Conservation (phyloP, 2,113 vertebrate species). For the Herpetotheres cachinnans region DNA sequence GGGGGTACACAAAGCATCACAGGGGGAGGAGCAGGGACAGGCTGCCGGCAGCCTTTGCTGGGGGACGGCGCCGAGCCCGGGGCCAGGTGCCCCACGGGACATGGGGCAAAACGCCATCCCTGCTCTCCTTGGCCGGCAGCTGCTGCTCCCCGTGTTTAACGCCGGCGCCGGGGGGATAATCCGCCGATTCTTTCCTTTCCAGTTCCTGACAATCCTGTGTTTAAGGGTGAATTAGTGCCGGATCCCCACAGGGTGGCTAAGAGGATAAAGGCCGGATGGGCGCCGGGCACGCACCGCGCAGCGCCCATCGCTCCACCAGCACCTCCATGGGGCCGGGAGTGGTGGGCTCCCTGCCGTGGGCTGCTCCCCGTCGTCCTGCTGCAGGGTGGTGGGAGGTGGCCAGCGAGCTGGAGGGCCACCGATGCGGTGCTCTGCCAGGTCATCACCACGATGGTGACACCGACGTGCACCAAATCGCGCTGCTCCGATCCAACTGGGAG, state of each 20-base stretch:
- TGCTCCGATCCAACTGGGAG: accelerated
- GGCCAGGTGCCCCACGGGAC: accelerated
- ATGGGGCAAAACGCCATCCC: accelerated
- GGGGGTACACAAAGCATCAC: background rate
- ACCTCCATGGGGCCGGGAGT: background rate
- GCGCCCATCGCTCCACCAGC: accelerated
- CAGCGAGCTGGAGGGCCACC: background rate
- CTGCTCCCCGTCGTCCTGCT: background rate
- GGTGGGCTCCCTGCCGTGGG: accelerated
- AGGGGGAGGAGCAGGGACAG: accelerated
- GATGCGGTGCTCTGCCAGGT: accelerated
- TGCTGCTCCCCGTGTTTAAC: background rate
- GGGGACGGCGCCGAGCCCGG: background rate
- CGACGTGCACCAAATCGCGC: accelerated
- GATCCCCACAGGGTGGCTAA: conserved; percentile 34
- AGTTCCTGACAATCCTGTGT: conserved; percentile 38
- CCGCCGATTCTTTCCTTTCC: background rate
- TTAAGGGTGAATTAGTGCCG: conserved; percentile 65
- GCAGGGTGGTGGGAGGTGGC: background rate
- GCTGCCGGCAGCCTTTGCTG: background rate
- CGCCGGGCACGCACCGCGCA: background rate
- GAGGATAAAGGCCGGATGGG: conserved; percentile 6
- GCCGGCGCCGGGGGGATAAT: conserved; percentile 14
- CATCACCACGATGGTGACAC: accelerated
- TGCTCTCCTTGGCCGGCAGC: background rate